Evolutionary conservation across 2,113 vertebrate genomes (phyloP), one percentile per base, ranked within the genome.

Genomic region (Marmota flaviventris): DNA sequence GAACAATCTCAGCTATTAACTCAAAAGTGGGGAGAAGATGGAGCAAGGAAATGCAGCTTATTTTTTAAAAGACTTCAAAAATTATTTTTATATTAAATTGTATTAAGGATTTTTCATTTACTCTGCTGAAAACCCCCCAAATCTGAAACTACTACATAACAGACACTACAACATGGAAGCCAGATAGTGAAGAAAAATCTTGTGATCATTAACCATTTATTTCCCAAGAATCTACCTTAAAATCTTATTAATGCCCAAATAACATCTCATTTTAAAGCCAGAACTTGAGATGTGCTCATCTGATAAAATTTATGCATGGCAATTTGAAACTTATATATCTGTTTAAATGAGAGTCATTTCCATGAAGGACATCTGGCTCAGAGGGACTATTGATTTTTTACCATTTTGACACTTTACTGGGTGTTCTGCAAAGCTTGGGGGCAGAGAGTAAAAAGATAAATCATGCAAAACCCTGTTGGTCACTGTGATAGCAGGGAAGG

Each of bases 291-390:
- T 22, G 17, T 85, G 72, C 69, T 39, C 12, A 39, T 20, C 72
- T 5, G 76, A 25, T 85, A n/a, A 61, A 51, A 13, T 24, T 56
- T 58, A 79, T 18, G 4, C 45, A 42, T 29, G 75, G 6, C 67
- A 85, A 83, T 69, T 73, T n/a, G 48, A 61, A 85, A 93, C 48
- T 61, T n/a, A 51, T 8, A 51, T 51, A 45, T 65, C 58, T 77
- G 90, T 85, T 51, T 45, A 56, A 89, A 75, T 7, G 27, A n/a
- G 27, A n/a, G 81, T 81, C 56, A 27, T 79, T 95, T 94, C 58
- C 8, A 5, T 48, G 45, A 82, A 92, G 82, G 61, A 53, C 48
- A 29, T 32, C 24, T 7, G 7, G 63, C 42, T 93, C 32, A 34
- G 65, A 85, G 56, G 6, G 56, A 45, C 76, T 75, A 45, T 2